Conservation (phyloP, 2,888 invertebrate genomes). For the Xylocampa areola region DNA sequence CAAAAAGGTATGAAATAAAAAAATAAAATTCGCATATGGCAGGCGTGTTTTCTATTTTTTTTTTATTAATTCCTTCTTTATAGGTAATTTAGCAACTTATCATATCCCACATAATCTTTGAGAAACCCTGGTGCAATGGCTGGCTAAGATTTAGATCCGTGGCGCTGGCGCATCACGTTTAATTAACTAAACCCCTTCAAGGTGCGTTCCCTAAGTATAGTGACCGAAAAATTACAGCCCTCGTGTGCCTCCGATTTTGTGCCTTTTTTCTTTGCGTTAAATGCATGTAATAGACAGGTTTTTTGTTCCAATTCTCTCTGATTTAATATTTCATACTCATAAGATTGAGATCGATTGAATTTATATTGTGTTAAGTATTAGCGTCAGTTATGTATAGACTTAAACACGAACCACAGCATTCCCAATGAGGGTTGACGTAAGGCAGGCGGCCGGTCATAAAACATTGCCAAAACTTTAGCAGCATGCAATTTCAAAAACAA, state of each 20-base stretch:
- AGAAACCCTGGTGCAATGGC: constrained; percentile 50
- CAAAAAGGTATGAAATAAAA: too few relatives aligned
- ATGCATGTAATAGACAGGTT: constrained; percentile 57
- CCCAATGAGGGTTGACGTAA: too few relatives aligned
- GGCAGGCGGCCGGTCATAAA: too few relatives aligned
- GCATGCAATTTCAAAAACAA: too few relatives aligned
- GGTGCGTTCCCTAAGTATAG: constrained; percentile 77
- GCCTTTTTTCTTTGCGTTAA: constrained; percentile 57
- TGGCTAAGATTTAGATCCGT: constrained; percentile 53
- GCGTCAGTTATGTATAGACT: background rate
- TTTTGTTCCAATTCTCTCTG: constrained; percentile 41
- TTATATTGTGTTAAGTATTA: constrained; percentile 17
- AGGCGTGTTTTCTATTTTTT: too few relatives aligned
- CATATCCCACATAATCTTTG: constrained; percentile 19
- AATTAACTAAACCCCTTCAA: constrained; percentile 80
- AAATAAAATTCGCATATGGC: too few relatives aligned
- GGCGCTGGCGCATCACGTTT: constrained; percentile 73
- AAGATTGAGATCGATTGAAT: constrained; percentile 31
- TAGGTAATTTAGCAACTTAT: too few relatives aligned
- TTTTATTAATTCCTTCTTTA: too few relatives aligned
- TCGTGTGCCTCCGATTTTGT: constrained; percentile 71
- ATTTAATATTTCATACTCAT: constrained; percentile 32
- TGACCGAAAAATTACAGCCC: constrained; percentile 81
- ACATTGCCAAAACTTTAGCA: too few relatives aligned
- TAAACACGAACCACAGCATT: too few relatives aligned